phyloP scores from a whole-genome alignment of 2,113 vertebrate genomes.

The Verasper variegatus region DNA sequence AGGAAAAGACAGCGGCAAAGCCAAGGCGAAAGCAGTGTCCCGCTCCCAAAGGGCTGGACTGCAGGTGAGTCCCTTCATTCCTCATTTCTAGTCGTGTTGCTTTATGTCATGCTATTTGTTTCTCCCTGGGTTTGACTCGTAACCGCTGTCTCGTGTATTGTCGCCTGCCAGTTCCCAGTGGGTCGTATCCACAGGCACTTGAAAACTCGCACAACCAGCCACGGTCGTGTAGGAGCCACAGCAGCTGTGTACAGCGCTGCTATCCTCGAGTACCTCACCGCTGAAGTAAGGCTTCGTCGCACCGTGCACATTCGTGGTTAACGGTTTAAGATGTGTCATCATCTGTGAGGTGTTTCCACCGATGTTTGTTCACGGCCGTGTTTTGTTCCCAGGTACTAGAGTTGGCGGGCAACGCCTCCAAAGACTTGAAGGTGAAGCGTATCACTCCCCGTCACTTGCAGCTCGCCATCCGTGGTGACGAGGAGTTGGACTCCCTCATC shows the following conservation, averaged over 20 bases:
- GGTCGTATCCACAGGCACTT: conserved; percentile 98
- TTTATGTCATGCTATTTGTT: not conserved
- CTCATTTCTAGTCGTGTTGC: not conserved
- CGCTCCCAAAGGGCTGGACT: conserved; percentile 97
- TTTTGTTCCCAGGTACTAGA: conserved; percentile 89
- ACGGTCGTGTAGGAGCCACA: conserved; percentile 96
- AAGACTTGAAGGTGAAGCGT: conserved; percentile 98
- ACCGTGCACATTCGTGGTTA: not conserved
- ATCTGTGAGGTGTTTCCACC: not conserved
- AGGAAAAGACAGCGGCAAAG: conserved; percentile 98
- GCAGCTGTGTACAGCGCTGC: conserved; percentile 98
- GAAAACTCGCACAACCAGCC: conserved; percentile 98
- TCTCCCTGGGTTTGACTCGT: not conserved
- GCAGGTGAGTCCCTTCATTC: conserved; percentile 83
- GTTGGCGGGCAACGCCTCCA: conserved; percentile 97
- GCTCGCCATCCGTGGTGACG: conserved; percentile 96
- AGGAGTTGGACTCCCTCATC: conserved; percentile 97
- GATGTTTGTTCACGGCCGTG: not conserved
- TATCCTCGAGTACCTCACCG: conserved; percentile 97
- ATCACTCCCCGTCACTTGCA: conserved; percentile 98
- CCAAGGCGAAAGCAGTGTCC: conserved; percentile 97
- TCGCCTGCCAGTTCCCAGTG: conserved; percentile 89
- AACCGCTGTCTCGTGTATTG: conserved; percentile 3
- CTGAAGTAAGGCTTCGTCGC: conserved; percentile 85
- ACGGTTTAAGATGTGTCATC: too few relatives aligned